A percentile compares a stretch with the other conserved stretches of the same genome.
Evolutionary conservation across 2,113 vertebrate genomes (phyloP).

Genomic region (Amphilophus citrinellus): DNA sequence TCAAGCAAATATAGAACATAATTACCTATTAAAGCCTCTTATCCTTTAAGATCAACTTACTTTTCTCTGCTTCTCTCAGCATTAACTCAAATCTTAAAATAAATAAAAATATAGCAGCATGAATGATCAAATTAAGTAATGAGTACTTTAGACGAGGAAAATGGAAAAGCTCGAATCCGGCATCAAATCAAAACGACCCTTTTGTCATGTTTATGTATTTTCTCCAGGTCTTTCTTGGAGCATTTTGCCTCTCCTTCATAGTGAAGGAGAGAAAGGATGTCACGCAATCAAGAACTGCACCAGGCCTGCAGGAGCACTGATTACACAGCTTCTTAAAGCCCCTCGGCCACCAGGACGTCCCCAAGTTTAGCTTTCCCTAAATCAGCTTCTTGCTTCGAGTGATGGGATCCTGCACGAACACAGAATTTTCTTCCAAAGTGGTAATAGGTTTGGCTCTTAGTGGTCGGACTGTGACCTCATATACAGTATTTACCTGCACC

Average conservation of each 20-base stretch:
- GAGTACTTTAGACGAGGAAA: neutral
- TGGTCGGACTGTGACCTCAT: neutral
- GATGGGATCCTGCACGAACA: neutral
- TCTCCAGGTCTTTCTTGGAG: neutral
- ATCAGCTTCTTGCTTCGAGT: neutral
- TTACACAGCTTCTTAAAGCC: constrained; percentile 8
- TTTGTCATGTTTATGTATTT: neutral
- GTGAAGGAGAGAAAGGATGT: neutral
- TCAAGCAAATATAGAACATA: neutral
- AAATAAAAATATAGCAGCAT: neutral
- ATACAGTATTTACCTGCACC: neutral
- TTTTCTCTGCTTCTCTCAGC: neutral
- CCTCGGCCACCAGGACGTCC: neutral
- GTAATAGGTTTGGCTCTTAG: neutral
- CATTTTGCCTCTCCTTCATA: neutral
- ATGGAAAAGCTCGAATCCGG: neutral
- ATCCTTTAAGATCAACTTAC: neutral
- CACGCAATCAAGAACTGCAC: neutral
- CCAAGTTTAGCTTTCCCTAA: neutral
- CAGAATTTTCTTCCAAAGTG: too few species aligned
- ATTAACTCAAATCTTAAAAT: neutral
- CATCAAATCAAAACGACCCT: neutral
- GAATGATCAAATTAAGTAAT: neutral
- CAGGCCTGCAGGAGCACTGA: neutral
- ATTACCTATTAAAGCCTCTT: neutral